phyloP scores from a whole-genome alignment of 2,888 invertebrate genomes.

The Rotaria magnacalcarata region DNA sequence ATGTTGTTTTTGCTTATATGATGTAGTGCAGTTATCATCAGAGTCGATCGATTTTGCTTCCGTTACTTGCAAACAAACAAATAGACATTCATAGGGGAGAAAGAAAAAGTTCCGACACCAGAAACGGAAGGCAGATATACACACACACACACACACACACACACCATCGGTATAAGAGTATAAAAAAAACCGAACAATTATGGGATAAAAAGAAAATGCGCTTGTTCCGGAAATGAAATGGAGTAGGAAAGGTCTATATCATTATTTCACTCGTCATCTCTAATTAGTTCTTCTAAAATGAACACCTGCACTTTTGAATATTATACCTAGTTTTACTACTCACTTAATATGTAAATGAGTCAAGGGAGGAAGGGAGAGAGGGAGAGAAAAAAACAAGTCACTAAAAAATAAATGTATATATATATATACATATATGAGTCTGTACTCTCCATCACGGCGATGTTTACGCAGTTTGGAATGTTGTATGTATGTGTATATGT shows the following conservation, averaged over 20 bases:
- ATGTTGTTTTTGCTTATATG: constrained; percentile 29
- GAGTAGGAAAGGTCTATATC: not conserved
- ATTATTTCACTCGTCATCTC: constrained; percentile 22
- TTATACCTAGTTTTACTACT: constrained; percentile 4
- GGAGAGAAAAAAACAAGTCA: not conserved
- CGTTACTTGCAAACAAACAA: constrained; percentile 21
- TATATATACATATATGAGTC: not conserved
- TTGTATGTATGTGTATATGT: not conserved
- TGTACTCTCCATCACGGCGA: not conserved
- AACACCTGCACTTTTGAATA: constrained; percentile 7
- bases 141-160: not conserved
- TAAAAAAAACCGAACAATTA: constrained; percentile 24
- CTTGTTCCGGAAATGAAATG: constrained; percentile 10
- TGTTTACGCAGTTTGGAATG: constrained; percentile 31
- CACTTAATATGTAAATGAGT: constrained; percentile 1
- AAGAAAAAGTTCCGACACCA: constrained; percentile 34
- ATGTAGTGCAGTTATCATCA: constrained; percentile 20
- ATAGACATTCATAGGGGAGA: constrained; percentile 29
- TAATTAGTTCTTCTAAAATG: not conserved
- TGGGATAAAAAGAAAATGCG: constrained; percentile 8
- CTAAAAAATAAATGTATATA: not conserved
- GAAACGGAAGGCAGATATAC: constrained; percentile 28
- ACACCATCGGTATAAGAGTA: not conserved
- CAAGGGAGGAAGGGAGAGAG: not conserved
- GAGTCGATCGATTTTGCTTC: constrained; percentile 17